Conservation (phyloP, 2,888 invertebrate species). For the Pristionchus japonicus region DNA sequence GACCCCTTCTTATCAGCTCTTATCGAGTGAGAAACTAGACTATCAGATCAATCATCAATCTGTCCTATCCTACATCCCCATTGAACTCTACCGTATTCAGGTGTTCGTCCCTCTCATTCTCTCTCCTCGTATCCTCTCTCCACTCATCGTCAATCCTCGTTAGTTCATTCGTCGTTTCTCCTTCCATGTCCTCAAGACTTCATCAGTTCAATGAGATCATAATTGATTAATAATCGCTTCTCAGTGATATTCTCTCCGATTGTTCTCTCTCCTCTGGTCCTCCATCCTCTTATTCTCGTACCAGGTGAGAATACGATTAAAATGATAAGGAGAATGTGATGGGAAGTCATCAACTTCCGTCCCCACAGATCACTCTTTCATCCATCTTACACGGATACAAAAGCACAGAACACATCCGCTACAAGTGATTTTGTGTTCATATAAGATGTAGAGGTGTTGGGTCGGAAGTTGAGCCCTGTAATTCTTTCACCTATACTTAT, state of each 20-base stretch:
- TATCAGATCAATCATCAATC: not conserved
- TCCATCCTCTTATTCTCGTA: constrained; percentile 69
- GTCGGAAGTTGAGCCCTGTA: not conserved
- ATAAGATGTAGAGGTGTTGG: not conserved
- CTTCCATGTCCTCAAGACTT: too few relatives aligned
- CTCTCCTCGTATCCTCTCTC: constrained; percentile 69
- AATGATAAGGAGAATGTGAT: not conserved
- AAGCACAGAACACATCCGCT: not conserved
- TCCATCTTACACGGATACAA: not conserved
- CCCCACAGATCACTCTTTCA: not conserved
- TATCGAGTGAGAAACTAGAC: not conserved
- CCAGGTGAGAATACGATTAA: constrained; percentile 49
- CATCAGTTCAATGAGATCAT: constrained; percentile 63
- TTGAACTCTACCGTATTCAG: not conserved
- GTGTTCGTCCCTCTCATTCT: constrained; percentile 70
- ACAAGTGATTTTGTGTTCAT: not conserved
- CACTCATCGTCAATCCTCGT: constrained; percentile 62
- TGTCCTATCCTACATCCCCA: not conserved
- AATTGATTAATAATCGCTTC: constrained; percentile 24
- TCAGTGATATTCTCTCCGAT: constrained; percentile 61
- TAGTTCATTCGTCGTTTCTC: too few relatives aligned
- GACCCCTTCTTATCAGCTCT: not conserved
- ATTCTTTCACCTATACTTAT: too few relatives aligned
- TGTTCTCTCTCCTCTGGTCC: constrained; percentile 66
- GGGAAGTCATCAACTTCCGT: not conserved